phyloP scores from a whole-genome alignment of 2,113 vertebrate genomes.

The Pseudolaguvia tuberculata region DNA sequence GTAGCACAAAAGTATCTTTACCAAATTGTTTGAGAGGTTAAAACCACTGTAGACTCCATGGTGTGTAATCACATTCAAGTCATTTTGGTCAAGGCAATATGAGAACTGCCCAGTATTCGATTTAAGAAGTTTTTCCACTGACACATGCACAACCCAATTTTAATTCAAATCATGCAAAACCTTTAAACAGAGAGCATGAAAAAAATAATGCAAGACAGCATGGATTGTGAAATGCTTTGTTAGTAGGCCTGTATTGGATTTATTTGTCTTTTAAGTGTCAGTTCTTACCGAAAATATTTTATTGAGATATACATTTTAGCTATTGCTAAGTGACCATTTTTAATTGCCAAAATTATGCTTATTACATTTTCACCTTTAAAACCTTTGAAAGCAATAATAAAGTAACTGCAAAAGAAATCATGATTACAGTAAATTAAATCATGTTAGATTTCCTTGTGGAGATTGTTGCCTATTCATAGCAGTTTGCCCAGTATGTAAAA shows the following conservation, averaged over 20 bases:
- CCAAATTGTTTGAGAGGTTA: constrained; percentile 27
- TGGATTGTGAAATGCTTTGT: constrained; percentile 12
- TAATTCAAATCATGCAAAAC: constrained; percentile 46
- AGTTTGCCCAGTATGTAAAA: constrained; percentile 55
- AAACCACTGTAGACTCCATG: constrained; percentile 28
- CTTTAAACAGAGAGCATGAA: constrained; percentile 27
- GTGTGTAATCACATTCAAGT: constrained; percentile 24
- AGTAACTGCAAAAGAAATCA: constrained; percentile 14
- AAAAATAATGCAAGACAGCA: constrained; percentile 31
- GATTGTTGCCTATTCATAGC: constrained; percentile 65
- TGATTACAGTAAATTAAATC: constrained; percentile 31
- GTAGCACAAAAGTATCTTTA: constrained; percentile 35
- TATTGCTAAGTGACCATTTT: background rate
- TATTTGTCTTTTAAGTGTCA: background rate
- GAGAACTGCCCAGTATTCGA: constrained; percentile 36
- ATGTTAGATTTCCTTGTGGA: constrained; percentile 57
- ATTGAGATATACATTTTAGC: background rate
- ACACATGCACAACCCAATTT: constrained; percentile 42
- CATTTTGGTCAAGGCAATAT: constrained; percentile 38
- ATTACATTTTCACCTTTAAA: background rate
- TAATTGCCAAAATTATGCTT: background rate
- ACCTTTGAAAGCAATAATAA: constrained; percentile 16
- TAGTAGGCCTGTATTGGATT: background rate
- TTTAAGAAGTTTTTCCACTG: constrained; percentile 46
- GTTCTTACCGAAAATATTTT: background rate